phyloP scores from a whole-genome alignment of 2,797 vertebrate species.

The Sparus aurata region DNA sequence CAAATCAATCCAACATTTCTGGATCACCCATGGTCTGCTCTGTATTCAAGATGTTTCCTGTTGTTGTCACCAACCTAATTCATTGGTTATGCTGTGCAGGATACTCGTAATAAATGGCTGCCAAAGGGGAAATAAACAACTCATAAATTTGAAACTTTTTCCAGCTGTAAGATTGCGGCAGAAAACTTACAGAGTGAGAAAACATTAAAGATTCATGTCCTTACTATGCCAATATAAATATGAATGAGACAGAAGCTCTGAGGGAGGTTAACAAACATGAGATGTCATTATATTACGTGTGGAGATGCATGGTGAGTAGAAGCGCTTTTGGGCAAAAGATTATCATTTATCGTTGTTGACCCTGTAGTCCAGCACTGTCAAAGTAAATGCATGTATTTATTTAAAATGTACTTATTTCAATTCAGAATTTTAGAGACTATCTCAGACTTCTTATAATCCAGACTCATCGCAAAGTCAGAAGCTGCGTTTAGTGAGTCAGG shows the following conservation, averaged over 20 bases:
- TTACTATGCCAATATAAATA: slow-evolving; percentile 20
- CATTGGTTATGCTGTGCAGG: not conserved
- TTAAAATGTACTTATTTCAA: not conserved
- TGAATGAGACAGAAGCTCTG: slow-evolving; percentile 34
- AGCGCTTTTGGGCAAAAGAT: too few species aligned
- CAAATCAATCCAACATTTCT: not conserved
- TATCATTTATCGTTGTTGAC: not conserved
- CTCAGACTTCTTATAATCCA: not conserved
- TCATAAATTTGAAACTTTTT: not conserved
- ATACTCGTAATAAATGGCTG: slow-evolving; percentile 9
- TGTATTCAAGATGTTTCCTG: not conserved
- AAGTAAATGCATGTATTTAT: not conserved
- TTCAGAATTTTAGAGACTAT: not conserved
- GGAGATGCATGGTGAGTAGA: not conserved
- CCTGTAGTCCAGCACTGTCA: not conserved
- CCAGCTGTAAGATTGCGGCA: not conserved
- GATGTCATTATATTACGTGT: not conserved
- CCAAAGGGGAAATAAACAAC: slow-evolving; percentile 9
- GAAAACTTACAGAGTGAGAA: slow-evolving; percentile 7
- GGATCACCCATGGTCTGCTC: not conserved
- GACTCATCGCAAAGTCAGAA: slow-evolving; percentile 11
- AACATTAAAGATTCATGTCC: slow-evolving; percentile 27
- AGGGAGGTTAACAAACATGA: slow-evolving; percentile 23
- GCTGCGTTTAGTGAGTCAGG: slow-evolving; percentile 31
- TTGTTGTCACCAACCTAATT: not conserved